A percentile compares a stretch with the other conserved stretches of the same genome.
Conservation (phyloP, 2,888 invertebrate genomes). For the Drosophila neutralis region DNA sequence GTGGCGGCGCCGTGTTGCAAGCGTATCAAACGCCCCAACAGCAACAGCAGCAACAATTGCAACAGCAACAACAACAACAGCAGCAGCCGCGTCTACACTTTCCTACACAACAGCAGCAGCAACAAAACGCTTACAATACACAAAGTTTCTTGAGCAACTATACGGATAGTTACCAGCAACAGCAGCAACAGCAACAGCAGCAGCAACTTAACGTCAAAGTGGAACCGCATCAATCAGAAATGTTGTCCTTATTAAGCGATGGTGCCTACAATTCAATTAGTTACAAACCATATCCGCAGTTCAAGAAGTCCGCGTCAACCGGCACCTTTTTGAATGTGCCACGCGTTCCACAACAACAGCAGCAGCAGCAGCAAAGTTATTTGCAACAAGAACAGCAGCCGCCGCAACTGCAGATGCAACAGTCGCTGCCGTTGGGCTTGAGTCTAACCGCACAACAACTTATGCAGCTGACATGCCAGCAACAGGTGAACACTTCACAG, state of each 20-base stretch:
- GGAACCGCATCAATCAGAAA: slow-evolving; percentile 76
- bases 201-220: slow-evolving; percentile 80
- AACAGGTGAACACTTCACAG: slow-evolving; percentile 59
- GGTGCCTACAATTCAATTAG: slow-evolving; percentile 58
- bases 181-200: slow-evolving; percentile 50
- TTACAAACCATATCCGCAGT: slow-evolving; percentile 82
- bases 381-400: slow-evolving; percentile 70
- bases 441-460: slow-evolving; percentile 63
- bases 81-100: slow-evolving; percentile 64
- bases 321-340: slow-evolving; percentile 82
- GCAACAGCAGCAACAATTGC: slow-evolving; percentile 73
- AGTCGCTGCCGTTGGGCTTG: slow-evolving; percentile 62
- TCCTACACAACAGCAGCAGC: slow-evolving; percentile 58
- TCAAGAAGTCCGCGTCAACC: slow-evolving; percentile 83
- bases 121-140: slow-evolving; percentile 51
- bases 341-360: slow-evolving; percentile 61
- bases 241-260: slow-evolving; percentile 75
- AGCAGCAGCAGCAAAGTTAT: slow-evolving; percentile 59
- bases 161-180: slow-evolving; percentile 60
- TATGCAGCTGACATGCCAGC: slow-evolving; percentile 68
- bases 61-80: slow-evolving; percentile 49
- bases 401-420: slow-evolving; percentile 59
- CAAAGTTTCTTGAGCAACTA: slow-evolving; percentile 59
- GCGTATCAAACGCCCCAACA: slow-evolving; percentile 69
- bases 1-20: slow-evolving; percentile 61